A percentile compares a stretch with the other conserved stretches of the same genome.
These are phyloP conservation scores for Meloidogyne exigua DNA, from an alignment of 1,140 invertebrate genomes.

Conservation along the genomic window DNA sequence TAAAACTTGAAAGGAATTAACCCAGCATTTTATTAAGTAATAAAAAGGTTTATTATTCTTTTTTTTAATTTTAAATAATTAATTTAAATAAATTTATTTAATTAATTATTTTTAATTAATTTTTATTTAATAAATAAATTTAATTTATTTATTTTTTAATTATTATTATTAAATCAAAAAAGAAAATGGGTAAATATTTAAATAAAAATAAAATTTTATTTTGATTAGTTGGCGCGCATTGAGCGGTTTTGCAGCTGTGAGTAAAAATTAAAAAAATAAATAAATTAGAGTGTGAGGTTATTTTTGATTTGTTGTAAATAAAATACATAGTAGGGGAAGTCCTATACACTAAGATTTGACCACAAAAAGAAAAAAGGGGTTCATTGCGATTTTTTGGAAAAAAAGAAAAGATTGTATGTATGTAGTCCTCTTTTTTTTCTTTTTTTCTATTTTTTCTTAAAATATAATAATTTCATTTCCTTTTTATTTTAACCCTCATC, in stretches of 20 bases:
- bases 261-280: background rate
- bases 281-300: background rate
- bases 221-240: conserved; percentile 1
- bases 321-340: background rate
- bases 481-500: too few relatives aligned
- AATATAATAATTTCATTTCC: background rate
- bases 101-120: too few relatives aligned
- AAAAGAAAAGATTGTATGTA: background rate
- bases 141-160: too few relatives aligned
- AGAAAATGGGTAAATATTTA: background rate
- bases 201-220: background rate
- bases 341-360: background rate
- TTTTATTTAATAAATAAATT: too few relatives aligned
- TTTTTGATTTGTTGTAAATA: background rate
- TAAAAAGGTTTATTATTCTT: too few relatives aligned
- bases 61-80: too few relatives aligned
- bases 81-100: too few relatives aligned
- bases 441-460: background rate
- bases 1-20: too few relatives aligned
- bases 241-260: background rate
- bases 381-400: background rate
- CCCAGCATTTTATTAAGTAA: too few relatives aligned
- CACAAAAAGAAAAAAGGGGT: background rate
- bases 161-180: too few relatives aligned
- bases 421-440: background rate